Percentiles rank a stretch among this genome's conserved stretches.
phyloP scores from a whole-genome alignment of 2,113 vertebrate species.

The Poeciliopsis turrubarensis region DNA sequence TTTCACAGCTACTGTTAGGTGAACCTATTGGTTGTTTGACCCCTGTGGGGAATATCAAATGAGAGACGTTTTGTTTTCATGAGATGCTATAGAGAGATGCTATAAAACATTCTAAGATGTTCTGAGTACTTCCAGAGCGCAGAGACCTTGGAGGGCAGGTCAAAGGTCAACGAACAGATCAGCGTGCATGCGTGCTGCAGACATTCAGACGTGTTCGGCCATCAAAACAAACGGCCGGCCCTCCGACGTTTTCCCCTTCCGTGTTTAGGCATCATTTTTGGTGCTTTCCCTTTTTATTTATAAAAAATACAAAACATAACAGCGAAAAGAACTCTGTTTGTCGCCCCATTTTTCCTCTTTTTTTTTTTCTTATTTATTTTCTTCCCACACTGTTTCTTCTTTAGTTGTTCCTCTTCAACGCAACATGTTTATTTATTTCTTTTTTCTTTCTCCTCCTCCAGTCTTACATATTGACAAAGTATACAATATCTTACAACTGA shows the following conservation, averaged over 20 bases:
- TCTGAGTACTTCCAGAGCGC: slow-evolving; percentile 57
- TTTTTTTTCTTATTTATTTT: slow-evolving; percentile 52
- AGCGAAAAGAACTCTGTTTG: slow-evolving; percentile 74
- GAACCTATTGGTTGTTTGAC: slow-evolving; percentile 70
- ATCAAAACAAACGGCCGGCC: slow-evolving; percentile 57
- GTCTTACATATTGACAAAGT: slow-evolving; percentile 83
- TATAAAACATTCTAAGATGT: slow-evolving; percentile 79
- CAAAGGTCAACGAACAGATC: slow-evolving; percentile 72
- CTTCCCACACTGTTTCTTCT: slow-evolving; percentile 36
- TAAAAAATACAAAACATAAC: slow-evolving; percentile 84
- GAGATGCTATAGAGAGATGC: slow-evolving; percentile 79
- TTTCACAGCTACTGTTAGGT: slow-evolving; percentile 80
- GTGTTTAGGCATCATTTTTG: slow-evolving; percentile 77
- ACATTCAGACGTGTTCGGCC: slow-evolving; percentile 77
- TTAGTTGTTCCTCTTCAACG: slow-evolving; percentile 55
- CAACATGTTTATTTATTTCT: slow-evolving; percentile 43
- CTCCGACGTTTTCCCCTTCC: slow-evolving; percentile 50
- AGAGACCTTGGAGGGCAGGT: slow-evolving; percentile 56
- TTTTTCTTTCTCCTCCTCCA: slow-evolving; percentile 52
- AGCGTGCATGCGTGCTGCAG: slow-evolving; percentile 80
- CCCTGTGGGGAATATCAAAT: slow-evolving; percentile 73
- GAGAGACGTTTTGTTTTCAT: slow-evolving; percentile 64
- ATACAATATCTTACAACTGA: slow-evolving; percentile 83
- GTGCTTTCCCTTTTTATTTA: slow-evolving; percentile 81
- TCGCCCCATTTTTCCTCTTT: slow-evolving; percentile 49